A percentile compares a stretch with the other conserved stretches of the same genome.
phyloP scores from a whole-genome alignment of 2,888 invertebrate species.

The Ormyrus thymus region DNA sequence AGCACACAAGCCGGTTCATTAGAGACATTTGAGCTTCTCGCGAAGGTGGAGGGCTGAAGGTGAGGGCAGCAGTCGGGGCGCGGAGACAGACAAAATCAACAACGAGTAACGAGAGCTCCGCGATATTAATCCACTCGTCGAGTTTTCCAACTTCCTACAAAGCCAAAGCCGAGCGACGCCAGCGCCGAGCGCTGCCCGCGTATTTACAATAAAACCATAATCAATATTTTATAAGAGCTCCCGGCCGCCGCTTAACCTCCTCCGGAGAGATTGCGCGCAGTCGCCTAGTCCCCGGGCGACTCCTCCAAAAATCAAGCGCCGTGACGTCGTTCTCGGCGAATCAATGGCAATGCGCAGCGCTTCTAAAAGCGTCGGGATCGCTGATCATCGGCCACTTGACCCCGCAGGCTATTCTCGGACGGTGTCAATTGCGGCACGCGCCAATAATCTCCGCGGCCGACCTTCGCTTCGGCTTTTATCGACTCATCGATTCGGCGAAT shows the following conservation, averaged over 20 bases:
- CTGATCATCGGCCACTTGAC: conserved; percentile 71
- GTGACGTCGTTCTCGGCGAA: conserved; percentile 35
- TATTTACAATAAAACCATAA: conserved; percentile 73
- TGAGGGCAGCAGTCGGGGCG: conserved; percentile 56
- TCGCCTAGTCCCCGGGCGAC: background rate
- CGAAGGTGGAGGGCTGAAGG: conserved; percentile 53
- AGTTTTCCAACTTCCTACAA: conserved; percentile 75
- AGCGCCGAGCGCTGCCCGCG: conserved; percentile 59
- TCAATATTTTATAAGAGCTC: conserved; percentile 71
- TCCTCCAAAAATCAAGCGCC: background rate
- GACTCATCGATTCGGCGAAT: conserved; percentile 62
- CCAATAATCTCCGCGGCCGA: conserved; percentile 64
- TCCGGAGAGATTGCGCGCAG: background rate
- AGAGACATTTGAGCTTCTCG: conserved; percentile 71
- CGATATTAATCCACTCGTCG: conserved; percentile 76
- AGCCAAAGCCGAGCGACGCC: conserved; percentile 65
- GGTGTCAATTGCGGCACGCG: conserved; percentile 72
- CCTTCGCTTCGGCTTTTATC: conserved; percentile 63
- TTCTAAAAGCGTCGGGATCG: conserved; percentile 51
- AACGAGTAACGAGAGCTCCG: conserved; percentile 75
- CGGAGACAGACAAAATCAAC: conserved; percentile 75
- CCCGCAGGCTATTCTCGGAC: conserved; percentile 67
- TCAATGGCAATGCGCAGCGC: conserved; percentile 24
- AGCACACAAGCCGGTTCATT: conserved; percentile 75
- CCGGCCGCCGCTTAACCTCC: conserved; percentile 35